Base-by-base conservation (phyloP, 1,140 invertebrate genomes). In the Vanessa tameamea region DNA sequence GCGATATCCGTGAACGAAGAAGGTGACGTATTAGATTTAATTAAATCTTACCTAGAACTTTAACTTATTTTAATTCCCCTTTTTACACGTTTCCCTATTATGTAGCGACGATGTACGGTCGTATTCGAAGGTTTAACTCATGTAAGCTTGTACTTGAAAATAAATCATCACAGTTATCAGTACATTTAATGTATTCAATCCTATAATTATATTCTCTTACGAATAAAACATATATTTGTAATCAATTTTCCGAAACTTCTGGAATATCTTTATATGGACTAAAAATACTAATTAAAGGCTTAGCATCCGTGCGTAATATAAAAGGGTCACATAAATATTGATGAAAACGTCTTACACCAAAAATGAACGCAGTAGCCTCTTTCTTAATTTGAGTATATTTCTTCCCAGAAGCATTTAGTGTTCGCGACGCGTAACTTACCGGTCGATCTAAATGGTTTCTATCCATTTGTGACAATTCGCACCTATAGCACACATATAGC, bases 391-490 rank as follows among this genome's bases (percentile, higher is more conserved):
- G 50, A 51, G 15, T 16, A 11, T 51, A 51, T 51, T 51, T 51
- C n/a, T 5, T 72, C 20, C 64, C 69, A 16, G 26, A 23, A 16
- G 26, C 5, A 43, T 31, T 68, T 9, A 68, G 23, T 9, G 66
- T 55, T 0, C 66, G 15, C 2, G 66, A 68, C 16, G 66, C 66
- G 37, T 43, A 55, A 6, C 15, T 51, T n/a, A 51, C 14, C 14
- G 66, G 7, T 7, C 51, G 23, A 13, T 61, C 59, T 15, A 31
- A 51, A 23, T 13, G 11, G 48, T 67, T 23, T 53, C 15, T 23
- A 51, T 31, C 14, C 16, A 51, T 9, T n/a, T 53, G 50, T 13
- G 48, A 61, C 7, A 61, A 37, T n/a, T n/a, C n/a, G n/a, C n/a
- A n/a, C n/a, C n/a, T n/a, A n/a, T n/a, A n/a, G n/a, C n/a, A n/a